A percentile compares a stretch with the other conserved stretches of the same genome.
Evolutionary conservation across 1,140 invertebrate species (phyloP).

Genomic region (Bombus polaris): DNA sequence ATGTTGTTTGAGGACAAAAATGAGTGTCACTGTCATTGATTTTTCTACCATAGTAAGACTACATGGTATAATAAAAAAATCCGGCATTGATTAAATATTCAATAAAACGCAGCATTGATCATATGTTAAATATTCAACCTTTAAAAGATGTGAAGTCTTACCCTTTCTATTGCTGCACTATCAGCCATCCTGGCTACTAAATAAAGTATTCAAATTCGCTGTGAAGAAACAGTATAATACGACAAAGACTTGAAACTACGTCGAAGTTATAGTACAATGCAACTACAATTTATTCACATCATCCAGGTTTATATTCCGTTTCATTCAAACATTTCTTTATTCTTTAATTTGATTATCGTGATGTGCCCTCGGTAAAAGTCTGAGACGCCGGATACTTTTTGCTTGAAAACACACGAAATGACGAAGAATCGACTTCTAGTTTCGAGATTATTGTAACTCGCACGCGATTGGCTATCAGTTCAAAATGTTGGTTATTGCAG

Average conservation of each 20-base stretch:
- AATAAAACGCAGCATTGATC: background rate
- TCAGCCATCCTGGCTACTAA: constrained; percentile 56
- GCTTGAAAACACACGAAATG: constrained; percentile 49
- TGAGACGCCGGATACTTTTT: constrained; percentile 36
- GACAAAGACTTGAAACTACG: background rate
- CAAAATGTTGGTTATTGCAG: constrained; percentile 81
- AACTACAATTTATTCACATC: constrained; percentile 5
- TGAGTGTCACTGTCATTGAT: constrained; percentile 51
- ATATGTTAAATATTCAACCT: background rate
- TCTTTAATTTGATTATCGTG: constrained; percentile 26
- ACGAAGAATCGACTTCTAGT: constrained; percentile 57
- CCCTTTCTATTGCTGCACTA: constrained; percentile 63
- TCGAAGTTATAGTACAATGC: background rate
- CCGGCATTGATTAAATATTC: background rate
- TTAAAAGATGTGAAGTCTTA: constrained; percentile 37
- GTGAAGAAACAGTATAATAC: background rate
- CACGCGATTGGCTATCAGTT: constrained; percentile 76
- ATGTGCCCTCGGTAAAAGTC: background rate
- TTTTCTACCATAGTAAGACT: constrained; percentile 30
- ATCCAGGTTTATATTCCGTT: background rate
- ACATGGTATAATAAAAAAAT: background rate
- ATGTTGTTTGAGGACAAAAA: constrained; percentile 22
- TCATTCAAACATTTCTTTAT: constrained; percentile 7
- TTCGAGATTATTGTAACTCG: constrained; percentile 63
- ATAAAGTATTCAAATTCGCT: constrained; percentile 37